These are phyloP conservation scores for Okamejei kenojei DNA, from an alignment of 2,797 vertebrate species.

Conservation along the genomic window DNA sequence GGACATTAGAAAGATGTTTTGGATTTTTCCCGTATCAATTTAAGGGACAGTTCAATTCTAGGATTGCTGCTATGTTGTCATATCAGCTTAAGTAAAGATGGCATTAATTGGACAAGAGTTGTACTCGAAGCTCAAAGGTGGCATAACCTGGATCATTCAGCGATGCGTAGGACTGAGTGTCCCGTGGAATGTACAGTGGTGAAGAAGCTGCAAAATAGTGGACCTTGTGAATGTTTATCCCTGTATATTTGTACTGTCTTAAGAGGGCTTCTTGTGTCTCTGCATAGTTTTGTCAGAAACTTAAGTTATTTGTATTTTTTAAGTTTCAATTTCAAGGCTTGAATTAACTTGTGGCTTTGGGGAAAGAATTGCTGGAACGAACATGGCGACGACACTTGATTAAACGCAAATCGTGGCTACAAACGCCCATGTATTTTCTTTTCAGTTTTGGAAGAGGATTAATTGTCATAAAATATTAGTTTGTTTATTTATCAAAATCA, in stretches of 20 bases:
- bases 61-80: not conserved
- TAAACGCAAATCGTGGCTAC: too few species aligned
- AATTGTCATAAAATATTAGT: not conserved
- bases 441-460: not conserved
- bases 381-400: too few species aligned
- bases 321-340: not conserved
- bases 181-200: not conserved
- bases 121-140: not conserved
- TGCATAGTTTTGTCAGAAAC: not conserved
- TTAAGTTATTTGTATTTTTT: conserved; percentile 26
- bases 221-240: conserved; percentile 20
- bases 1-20: conserved; percentile 8
- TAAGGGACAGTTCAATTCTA: not conserved
- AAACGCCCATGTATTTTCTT: not conserved
- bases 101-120: not conserved
- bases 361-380: not conserved
- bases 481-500: too few species aligned
- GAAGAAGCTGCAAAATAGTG: conserved; percentile 21
- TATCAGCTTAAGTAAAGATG: not conserved
- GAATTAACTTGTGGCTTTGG: not conserved
- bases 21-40: not conserved
- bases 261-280: not conserved
- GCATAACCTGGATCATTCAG: not conserved
- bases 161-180: not conserved
- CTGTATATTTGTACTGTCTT: not conserved